A percentile compares a stretch with the other conserved stretches of the same genome.
phyloP scores from a whole-genome alignment of 2,113 vertebrate species.

The Spheniscus mendiculus region DNA sequence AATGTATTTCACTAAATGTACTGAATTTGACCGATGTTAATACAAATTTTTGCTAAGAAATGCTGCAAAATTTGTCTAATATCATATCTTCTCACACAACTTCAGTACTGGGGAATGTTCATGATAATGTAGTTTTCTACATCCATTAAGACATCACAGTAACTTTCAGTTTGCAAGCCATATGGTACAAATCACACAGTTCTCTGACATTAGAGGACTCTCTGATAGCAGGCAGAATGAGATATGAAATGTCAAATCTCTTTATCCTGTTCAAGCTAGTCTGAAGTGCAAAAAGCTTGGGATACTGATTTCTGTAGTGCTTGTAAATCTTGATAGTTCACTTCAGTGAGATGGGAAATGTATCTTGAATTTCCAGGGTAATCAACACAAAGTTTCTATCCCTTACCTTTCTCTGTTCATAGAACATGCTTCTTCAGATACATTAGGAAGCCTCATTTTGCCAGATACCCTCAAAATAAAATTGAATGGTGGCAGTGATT shows the following conservation, averaged over 20 bases:
- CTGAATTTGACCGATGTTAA: background rate
- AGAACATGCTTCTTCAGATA: background rate
- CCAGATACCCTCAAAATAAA: background rate
- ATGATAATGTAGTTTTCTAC: background rate
- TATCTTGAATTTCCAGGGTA: background rate
- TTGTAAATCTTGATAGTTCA: background rate
- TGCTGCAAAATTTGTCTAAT: background rate
- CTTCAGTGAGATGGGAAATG: background rate
- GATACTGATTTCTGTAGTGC: background rate
- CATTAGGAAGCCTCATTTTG: background rate
- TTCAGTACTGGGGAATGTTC: background rate
- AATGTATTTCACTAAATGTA: background rate
- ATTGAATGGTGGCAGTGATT: background rate
- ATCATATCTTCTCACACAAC: background rate
- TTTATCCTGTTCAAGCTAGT: background rate
- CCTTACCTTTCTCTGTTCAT: background rate
- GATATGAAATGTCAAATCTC: background rate
- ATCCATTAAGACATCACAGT: background rate
- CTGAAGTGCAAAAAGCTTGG: background rate
- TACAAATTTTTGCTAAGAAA: background rate
- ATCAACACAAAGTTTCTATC: background rate
- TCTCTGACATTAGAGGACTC: background rate
- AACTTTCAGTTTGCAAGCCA: background rate
- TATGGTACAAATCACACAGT: background rate
- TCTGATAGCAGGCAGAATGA: background rate